A percentile compares a stretch with the other conserved stretches of the same genome.
Evolutionary conservation across 2,888 invertebrate genomes (phyloP).

Genomic region (Dendrolimus pini): DNA sequence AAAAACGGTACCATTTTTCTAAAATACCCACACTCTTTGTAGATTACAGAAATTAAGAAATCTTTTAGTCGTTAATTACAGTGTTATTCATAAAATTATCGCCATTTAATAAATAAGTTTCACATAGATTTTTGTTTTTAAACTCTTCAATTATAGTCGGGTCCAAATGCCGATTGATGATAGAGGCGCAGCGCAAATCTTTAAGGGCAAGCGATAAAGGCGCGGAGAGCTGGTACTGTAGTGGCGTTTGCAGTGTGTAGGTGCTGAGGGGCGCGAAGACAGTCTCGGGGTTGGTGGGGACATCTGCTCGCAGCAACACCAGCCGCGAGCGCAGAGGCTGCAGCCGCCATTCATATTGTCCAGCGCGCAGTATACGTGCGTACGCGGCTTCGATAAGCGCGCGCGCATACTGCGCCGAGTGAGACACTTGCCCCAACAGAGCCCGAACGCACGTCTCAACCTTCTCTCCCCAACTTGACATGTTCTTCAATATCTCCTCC

Average conservation of each 20-base stretch:
- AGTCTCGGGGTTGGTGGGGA: conserved; percentile 6
- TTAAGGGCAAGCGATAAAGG: conserved; percentile 20
- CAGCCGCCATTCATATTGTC: conserved; percentile 14
- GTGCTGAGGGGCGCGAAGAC: conserved; percentile 9
- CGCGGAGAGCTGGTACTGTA: conserved; percentile 15
- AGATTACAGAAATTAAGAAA: too few species aligned
- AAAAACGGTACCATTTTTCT: too few species aligned
- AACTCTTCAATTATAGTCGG: conserved; percentile 20
- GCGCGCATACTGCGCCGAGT: conserved; percentile 42
- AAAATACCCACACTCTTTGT: too few species aligned
- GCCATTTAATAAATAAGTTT: conserved; percentile 16
- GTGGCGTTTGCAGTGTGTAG: conserved; percentile 8
- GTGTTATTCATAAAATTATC: conserved; percentile 5
- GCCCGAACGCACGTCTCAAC: conserved; percentile 27
- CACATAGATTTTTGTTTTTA: conserved; percentile 28
- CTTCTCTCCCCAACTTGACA: conserved; percentile 24
- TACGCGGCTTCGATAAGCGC: conserved; percentile 32
- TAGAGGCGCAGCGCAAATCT: conserved; percentile 27
- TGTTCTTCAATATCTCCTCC: conserved; percentile 12
- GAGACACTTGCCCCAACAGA: conserved; percentile 32
- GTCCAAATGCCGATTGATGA: conserved; percentile 30
- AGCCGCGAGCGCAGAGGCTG: conserved; percentile 25
- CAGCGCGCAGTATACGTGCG: conserved; percentile 20
- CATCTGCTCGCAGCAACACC: conserved; percentile 23
- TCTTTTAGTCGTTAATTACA: neutral